Conservation (phyloP, 2,797 vertebrate genomes). For the Heteromormyrus szaboi region DNA sequence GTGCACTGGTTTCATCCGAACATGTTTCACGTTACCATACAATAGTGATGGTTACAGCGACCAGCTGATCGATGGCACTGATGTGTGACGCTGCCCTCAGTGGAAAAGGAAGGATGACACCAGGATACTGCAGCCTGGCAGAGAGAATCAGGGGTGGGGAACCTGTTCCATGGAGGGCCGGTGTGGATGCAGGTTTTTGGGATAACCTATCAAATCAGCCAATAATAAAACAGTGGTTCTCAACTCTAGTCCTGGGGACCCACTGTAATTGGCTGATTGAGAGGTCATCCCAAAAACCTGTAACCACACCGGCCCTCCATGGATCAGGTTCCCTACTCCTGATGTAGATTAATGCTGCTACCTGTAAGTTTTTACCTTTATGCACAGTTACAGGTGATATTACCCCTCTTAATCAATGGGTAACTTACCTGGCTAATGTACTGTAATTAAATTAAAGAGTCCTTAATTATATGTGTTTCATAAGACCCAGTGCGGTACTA, state of each 20-base stretch:
- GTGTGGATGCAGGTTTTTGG: neutral
- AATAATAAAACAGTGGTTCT: neutral
- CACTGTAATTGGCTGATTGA: neutral
- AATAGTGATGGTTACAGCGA: neutral
- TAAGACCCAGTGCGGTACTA: neutral
- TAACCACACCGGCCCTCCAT: neutral
- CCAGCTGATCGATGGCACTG: neutral
- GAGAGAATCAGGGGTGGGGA: neutral
- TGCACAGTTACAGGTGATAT: neutral
- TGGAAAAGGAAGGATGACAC: neutral
- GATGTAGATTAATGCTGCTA: neutral
- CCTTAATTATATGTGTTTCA: neutral
- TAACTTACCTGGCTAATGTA: neutral
- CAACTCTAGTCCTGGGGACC: neutral
- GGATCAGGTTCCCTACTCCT: neutral
- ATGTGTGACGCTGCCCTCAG: neutral
- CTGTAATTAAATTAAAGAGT: neutral
- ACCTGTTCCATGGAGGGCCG: neutral
- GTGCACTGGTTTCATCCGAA: neutral
- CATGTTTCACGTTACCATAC: neutral
- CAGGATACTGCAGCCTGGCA: neutral
- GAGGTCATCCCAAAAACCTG: neutral
- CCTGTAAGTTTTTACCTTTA: neutral
- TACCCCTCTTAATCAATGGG: neutral
- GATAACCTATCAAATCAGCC: neutral